Evolutionary conservation across 2,888 invertebrate species (phyloP).

Genomic region (Ectemnius lituratus): DNA sequence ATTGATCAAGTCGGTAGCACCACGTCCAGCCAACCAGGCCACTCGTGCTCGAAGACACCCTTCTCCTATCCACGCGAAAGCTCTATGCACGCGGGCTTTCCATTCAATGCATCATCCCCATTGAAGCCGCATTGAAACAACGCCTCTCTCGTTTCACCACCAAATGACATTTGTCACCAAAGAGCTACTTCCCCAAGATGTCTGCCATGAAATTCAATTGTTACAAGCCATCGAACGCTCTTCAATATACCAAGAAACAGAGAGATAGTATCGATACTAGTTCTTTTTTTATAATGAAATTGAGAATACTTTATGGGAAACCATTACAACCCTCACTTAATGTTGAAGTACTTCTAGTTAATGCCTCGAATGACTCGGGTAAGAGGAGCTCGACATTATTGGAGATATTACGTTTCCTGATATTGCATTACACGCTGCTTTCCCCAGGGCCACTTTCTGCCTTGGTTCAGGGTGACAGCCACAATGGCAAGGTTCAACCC

Average conservation of each 20-base stretch:
- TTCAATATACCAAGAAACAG: too few species aligned
- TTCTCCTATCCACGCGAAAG: not conserved
- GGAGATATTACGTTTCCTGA: not conserved
- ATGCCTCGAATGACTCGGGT: not conserved
- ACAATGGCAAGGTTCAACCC: conserved; percentile 6
- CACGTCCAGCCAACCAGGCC: conserved; percentile 62
- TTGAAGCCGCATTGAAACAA: conserved; percentile 5
- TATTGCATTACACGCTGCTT: not conserved
- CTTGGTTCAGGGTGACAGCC: not conserved
- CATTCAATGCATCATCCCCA: not conserved
- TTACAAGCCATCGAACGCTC: too few species aligned
- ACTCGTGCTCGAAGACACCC: conserved; percentile 48
- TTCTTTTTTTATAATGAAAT: too few species aligned
- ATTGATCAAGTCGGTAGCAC: conserved; percentile 57
- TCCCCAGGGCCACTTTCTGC: not conserved
- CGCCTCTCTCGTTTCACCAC: not conserved
- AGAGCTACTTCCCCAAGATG: too few species aligned
- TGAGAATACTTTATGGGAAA: too few species aligned
- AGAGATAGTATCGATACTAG: too few species aligned
- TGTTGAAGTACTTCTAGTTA: too few species aligned
- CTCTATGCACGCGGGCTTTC: not conserved
- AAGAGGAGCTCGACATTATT: not conserved
- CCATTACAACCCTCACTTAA: too few species aligned
- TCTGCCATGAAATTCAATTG: too few species aligned
- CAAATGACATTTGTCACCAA: too few species aligned